Percentiles rank a stretch among this genome's conserved stretches.
phyloP scores from a whole-genome alignment of 64 coral and sea anemone genomes.

The Exaiptasia diaphana region DNA sequence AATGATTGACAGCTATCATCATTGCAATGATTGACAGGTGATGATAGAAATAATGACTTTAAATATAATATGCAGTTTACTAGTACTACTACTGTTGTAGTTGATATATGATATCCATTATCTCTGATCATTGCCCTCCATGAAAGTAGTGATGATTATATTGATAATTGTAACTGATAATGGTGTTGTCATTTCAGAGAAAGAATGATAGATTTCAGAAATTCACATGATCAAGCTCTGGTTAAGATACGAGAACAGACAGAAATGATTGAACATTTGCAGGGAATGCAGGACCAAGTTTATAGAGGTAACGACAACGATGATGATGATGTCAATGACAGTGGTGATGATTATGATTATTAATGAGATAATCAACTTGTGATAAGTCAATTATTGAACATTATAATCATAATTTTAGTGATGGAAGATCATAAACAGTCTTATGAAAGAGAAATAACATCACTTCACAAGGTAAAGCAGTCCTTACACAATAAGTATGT shows the following conservation, averaged over 20 bases:
- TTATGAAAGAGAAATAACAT: conserved; percentile 41
- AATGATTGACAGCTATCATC: too few relatives aligned
- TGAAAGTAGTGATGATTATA: conserved; percentile 20
- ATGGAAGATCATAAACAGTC: conserved; percentile 58
- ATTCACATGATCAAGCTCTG: conserved; percentile 29
- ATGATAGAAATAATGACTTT: too few relatives aligned
- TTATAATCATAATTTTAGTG: conserved; percentile 20
- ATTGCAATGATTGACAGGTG: too few relatives aligned
- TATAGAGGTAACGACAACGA: too few relatives aligned
- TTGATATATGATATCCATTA: too few relatives aligned
- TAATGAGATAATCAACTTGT: too few relatives aligned
- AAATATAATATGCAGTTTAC: too few relatives aligned
- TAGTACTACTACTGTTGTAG: too few relatives aligned
- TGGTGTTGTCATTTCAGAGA: not conserved
- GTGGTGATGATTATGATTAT: too few relatives aligned
- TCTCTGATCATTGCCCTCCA: too few relatives aligned
- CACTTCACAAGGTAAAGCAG: conserved; percentile 64
- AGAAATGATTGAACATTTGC: conserved; percentile 59
- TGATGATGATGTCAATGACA: too few relatives aligned
- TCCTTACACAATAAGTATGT: not conserved
- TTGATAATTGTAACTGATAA: conserved; percentile 1
- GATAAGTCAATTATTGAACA: not conserved
- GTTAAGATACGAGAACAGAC: conserved; percentile 49
- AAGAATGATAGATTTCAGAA: not conserved
- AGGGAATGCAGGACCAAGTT: conserved; percentile 45